These are phyloP conservation scores for Drosophila chauvacae DNA, from an alignment of 1,140 invertebrate species.

Conservation along the genomic window DNA sequence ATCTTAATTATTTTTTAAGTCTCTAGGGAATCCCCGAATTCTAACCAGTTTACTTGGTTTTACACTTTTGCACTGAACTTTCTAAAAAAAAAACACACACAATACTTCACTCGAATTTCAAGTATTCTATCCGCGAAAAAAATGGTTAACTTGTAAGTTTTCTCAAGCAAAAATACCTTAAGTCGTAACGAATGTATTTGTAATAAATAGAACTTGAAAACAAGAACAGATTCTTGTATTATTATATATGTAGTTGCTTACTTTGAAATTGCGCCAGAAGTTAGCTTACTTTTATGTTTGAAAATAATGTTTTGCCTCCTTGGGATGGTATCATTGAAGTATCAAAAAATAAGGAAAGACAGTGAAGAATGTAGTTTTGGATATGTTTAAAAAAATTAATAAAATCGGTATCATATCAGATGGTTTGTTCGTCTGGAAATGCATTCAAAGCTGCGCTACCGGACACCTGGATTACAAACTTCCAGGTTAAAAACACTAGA, in stretches of 20 bases:
- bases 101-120: constrained; percentile 62
- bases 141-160: constrained; percentile 38
- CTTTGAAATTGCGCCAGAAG: background rate
- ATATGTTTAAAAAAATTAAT: too few species aligned
- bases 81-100: constrained; percentile 18
- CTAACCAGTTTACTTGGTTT: background rate
- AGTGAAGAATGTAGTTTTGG: too few species aligned
- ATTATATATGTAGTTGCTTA: background rate
- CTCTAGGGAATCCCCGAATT: background rate
- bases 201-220: constrained; percentile 22
- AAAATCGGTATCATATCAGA: too few species aligned
- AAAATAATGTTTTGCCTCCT: background rate
- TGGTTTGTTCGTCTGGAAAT: too few species aligned
- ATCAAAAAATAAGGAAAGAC: too few species aligned
- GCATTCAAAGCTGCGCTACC: too few species aligned
- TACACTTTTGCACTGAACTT: constrained; percentile 9
- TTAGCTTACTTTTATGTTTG: too few species aligned
- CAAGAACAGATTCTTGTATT: background rate
- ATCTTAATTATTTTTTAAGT: constrained; percentile 13
- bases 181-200: constrained; percentile 13
- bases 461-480: too few species aligned
- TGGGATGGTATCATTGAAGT: too few species aligned
- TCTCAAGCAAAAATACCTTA: constrained; percentile 5
- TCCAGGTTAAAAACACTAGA: too few species aligned
- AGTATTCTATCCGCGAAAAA: constrained; percentile 20